These are phyloP conservation scores for Pristionchus fissidentatus DNA, from an alignment of 2,888 invertebrate genomes.

Conservation along the genomic window DNA sequence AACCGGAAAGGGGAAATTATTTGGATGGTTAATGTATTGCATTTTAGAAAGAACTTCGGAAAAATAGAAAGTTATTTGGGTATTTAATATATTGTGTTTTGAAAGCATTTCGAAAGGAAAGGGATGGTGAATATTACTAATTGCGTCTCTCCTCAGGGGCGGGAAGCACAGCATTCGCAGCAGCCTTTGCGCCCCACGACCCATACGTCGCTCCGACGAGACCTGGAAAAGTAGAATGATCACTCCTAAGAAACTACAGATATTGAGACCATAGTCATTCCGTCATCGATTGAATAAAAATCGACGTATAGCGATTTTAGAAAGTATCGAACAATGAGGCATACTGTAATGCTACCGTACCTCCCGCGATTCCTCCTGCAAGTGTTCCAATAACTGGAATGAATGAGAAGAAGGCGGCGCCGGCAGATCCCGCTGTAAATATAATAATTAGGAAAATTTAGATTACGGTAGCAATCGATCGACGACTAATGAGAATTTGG, in stretches of 20 bases:
- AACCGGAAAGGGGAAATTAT: too few relatives aligned
- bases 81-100: too few relatives aligned
- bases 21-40: too few relatives aligned
- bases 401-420: neutral
- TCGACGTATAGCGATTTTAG: neutral
- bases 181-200: neutral
- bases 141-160: neutral
- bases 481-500: too few relatives aligned
- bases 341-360: conserved; percentile 13
- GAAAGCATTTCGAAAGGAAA: too few relatives aligned
- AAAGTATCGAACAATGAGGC: too few relatives aligned
- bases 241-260: too few relatives aligned
- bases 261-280: too few relatives aligned
- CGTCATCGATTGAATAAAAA: neutral
- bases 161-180: conserved; percentile 1
- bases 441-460: neutral
- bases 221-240: neutral
- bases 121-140: conserved; percentile 3
- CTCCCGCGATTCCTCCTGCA: neutral
- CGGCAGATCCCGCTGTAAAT: neutral
- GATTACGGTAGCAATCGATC: too few relatives aligned
- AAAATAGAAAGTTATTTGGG: too few relatives aligned
- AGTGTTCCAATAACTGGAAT: neutral
- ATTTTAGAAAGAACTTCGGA: too few relatives aligned
- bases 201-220: neutral